A percentile compares a stretch with the other conserved stretches of the same genome.
Conservation (phyloP, 2,113 vertebrate species). For the Perca fluviatilis region DNA sequence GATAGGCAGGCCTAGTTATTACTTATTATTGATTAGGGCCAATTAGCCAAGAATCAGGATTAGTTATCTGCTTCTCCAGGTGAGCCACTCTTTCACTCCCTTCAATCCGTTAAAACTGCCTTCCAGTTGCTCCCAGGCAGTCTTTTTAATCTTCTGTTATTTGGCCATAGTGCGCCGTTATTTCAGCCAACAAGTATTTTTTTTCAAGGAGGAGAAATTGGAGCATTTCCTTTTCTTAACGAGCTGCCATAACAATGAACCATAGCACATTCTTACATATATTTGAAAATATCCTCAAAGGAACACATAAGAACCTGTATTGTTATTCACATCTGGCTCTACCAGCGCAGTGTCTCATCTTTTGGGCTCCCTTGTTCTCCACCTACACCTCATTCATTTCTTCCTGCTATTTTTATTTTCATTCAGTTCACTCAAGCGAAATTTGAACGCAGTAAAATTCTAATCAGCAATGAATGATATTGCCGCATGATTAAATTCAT, state of each 20-base stretch:
- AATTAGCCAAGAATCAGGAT: too few species aligned
- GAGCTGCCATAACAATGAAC: neutral
- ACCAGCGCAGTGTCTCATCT: neutral
- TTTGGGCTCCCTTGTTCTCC: neutral
- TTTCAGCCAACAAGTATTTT: too few species aligned
- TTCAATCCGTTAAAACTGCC: too few species aligned
- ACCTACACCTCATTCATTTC: neutral
- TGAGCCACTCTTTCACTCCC: too few species aligned
- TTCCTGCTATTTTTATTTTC: neutral
- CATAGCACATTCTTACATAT: neutral
- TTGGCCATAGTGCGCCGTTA: too few species aligned
- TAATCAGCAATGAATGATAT: constrained; percentile 20
- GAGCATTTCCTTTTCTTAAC: too few species aligned
- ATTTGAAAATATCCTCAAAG: neutral
- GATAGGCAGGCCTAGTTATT: too few species aligned
- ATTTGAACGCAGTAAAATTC: neutral
- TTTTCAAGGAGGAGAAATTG: too few species aligned
- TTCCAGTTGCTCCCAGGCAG: too few species aligned
- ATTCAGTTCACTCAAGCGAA: neutral
- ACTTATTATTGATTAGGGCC: too few species aligned
- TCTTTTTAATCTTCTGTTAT: too few species aligned
- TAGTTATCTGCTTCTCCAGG: too few species aligned
- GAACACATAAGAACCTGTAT: neutral
- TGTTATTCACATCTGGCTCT: neutral
- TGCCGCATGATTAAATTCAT: constrained; percentile 33